Conservation (phyloP, 2,113 vertebrate genomes). For the Pelvicachromis taeniatus region DNA sequence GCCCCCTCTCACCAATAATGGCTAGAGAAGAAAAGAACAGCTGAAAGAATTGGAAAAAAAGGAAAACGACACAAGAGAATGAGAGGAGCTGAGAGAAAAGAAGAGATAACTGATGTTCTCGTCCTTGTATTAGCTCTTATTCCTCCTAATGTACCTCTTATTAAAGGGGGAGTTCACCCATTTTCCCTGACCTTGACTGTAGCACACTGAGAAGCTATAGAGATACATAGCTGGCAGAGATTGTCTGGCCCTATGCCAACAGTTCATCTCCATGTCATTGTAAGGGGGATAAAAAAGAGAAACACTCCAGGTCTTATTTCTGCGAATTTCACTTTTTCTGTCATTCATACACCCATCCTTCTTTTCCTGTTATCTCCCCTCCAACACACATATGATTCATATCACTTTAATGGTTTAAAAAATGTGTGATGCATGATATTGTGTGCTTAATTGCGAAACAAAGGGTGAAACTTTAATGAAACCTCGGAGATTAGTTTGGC, state of each 20-base stretch:
- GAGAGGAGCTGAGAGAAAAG: background rate
- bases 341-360: background rate
- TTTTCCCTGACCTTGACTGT: slow-evolving; percentile 67
- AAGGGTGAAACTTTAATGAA: background rate
- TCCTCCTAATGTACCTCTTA: slow-evolving; percentile 62
- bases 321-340: slow-evolving; percentile 35
- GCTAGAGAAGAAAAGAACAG: background rate
- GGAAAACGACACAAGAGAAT: background rate
- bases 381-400: background rate
- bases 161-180: slow-evolving; percentile 67
- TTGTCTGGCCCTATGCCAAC: slow-evolving; percentile 46
- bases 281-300: background rate
- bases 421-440: background rate
- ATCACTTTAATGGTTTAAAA: background rate
- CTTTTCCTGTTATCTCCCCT: background rate
- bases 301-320: slow-evolving; percentile 25
- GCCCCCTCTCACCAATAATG: background rate
- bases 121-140: slow-evolving; percentile 64
- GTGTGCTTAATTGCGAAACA: background rate
- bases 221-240: slow-evolving; percentile 37
- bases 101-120: slow-evolving; percentile 53
- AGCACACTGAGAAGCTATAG: slow-evolving; percentile 36
- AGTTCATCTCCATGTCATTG: slow-evolving; percentile 38
- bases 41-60: background rate
- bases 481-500: background rate